phyloP scores from a whole-genome alignment of 2,113 vertebrate species.

The Larimichthys crocea region DNA sequence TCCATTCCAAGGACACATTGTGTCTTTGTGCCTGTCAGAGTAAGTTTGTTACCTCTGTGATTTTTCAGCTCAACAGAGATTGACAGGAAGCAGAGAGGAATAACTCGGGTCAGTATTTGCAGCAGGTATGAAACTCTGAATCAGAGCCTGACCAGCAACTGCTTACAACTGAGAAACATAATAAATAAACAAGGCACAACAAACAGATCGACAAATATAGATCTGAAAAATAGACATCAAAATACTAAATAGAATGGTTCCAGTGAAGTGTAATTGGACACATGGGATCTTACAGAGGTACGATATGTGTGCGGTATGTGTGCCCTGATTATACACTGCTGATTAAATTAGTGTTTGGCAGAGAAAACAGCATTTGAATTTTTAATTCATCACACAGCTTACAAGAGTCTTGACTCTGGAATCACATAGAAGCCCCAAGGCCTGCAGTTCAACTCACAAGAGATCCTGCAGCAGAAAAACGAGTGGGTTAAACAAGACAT shows the following conservation, averaged over 20 bases:
- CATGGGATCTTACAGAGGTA: conserved; percentile 22
- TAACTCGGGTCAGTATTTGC: background rate
- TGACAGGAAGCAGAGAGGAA: background rate
- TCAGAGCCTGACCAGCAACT: background rate
- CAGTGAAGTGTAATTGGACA: conserved; percentile 34
- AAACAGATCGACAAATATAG: background rate
- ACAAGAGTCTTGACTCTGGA: conserved; percentile 22
- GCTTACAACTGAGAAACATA: background rate
- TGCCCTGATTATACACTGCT: conserved; percentile 35
- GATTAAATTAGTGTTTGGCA: conserved; percentile 43
- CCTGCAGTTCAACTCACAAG: conserved; percentile 5
- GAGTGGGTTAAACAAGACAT: background rate
- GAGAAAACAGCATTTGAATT: conserved; percentile 49
- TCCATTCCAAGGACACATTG: background rate
- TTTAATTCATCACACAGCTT: conserved; percentile 56
- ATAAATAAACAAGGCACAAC: background rate
- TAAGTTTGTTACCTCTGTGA: background rate
- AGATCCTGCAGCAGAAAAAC: conserved; percentile 17
- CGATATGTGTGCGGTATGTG: background rate
- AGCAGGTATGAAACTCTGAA: background rate
- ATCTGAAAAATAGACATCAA: background rate
- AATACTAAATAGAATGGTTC: conserved; percentile 10
- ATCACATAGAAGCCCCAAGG: conserved; percentile 6
- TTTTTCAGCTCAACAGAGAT: too few relatives aligned
- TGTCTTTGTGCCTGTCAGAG: background rate